Evolutionary conservation across 2,113 vertebrate species (phyloP), one percentile per base, ranked within the genome.

Genomic region (Burhinus oedicnemus): DNA sequence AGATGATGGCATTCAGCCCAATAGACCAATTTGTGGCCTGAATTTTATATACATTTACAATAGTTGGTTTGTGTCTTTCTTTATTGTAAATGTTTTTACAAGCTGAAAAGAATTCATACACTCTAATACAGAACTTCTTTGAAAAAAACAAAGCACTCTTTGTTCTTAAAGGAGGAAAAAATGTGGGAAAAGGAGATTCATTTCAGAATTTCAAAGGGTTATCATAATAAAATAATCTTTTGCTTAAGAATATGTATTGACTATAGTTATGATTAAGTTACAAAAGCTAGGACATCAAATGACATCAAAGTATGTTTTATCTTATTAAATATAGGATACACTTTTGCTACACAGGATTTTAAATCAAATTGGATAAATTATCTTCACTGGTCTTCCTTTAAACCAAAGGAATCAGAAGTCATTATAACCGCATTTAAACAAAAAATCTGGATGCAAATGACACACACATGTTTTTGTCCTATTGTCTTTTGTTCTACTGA

Each of bases 401-500:
- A 95, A 89, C 36, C 22, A 23, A 84, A 93, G 51, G 45, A 82
- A 70, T 60, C 25, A 51, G 21, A 91, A 69, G 9, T 69, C 0
- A 69, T 81, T 94, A 86, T 65, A 74, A 87, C 52, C 4, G 6
- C 40, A 90, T 72, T 92, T 25, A 79, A 91, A 89, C 64, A 70
- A 74, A 94, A 91, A 89, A 80, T 44, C 38, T 2, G 4, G 18
- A 60, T 82, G 83, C 52, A 87, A 82, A 76, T 42, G 23, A 54
- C 54, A 90, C 82, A 60, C 64, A 69, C 23, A 66, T 62, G 23
- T 89, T 94, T 93, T 83, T 95, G 26, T 89, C 51, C 42, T 69
- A 34, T 85, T 91, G 55, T 93, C 58, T 91, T 95, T 76, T 70
- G 66, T 83, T 90, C 91, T 80, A 65, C 75, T 95, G 96, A 97